Evolutionary conservation across 2,113 vertebrate genomes (phyloP), one percentile per base, ranked within the genome.

Genomic region (Natator depressus): DNA sequence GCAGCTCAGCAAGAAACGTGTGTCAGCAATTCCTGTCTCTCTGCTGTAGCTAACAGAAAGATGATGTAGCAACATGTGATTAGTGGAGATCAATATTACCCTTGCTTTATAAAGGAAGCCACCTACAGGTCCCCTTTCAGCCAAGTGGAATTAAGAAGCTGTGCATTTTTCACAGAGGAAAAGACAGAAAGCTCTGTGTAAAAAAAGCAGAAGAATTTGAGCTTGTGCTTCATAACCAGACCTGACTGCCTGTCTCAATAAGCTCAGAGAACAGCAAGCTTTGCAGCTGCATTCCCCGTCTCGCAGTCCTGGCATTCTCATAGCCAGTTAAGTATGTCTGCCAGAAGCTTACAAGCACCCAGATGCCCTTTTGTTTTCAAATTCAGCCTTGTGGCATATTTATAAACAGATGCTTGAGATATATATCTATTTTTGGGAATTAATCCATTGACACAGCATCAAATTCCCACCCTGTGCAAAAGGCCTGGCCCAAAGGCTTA

Each of bases 171-270:
- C 1, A 0, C 35, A 1, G 3, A 54, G 49, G 20, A 83, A 13
- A 14, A 47, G 72, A 2, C 8, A 16, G 22, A 6, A 69, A 75
- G 80, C 80, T 54, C 22, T 35, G 80, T 76, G 78, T 75, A 14
- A 31, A 27, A 24, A 62, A 59, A 59, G 3, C 29, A 29, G 2
- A 59, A 51, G 3, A 25, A 0, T 6, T 1, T 0, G 47, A 16
- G 69, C 76, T 80, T 12, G 0, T 0, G 46, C 51, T 17, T 31
- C 62, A 6, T 0, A n/a, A 8, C 35, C 59, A 42, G 65, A 16
- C 5, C 7, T 5, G 17, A 9, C 1, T 1, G 14, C 76, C 38
- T 11, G 31, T 38, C 69, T n/a, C 57, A 5, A 1, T 0, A 8
- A 1, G 10, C 84, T 5, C 0, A 0, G 47, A 42, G 27, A 82